Evolutionary conservation across 2,113 vertebrate genomes (phyloP), one percentile per base, ranked within the genome.

Genomic region (Chloroceryle aenea): DNA sequence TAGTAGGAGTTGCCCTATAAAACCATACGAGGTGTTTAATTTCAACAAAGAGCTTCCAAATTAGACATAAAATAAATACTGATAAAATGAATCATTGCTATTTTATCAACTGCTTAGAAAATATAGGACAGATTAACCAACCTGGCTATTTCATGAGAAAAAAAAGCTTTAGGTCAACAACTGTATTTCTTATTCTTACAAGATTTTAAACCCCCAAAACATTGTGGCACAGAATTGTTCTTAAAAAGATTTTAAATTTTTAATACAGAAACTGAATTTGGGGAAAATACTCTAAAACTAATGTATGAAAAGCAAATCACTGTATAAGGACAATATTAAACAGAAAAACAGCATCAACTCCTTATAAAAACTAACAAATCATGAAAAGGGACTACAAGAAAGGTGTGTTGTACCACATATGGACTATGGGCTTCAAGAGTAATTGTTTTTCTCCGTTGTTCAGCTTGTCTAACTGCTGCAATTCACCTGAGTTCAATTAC

Each of bases 351-450:
- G 5, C 27, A 18, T 38, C 7, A 25, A 19, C 4, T 68, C 29
- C 38, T 71, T 61, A 56, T 43, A 30, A 89, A 79, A 2, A 42
- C 14, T 14, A 50, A 53, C 3, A 77, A 67, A 61, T 42, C 19
- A 55, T 47, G 32, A 5, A 18, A 62, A 0, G 0, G 4, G 7
- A 3, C 23, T 66, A 23, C 20, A 45, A 20, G 45, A 61, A 34
- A 56, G 4, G 2, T 59, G 32, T 0, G 0, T 66, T 32, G 1
- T 45, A 45, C 8, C 19, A 13, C 0, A 0, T 36, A 59, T 4
- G 6, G 21, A 25, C 10, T 85, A 34, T 21, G 8, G 30, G 14
- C 4, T 64, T 48, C 38, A 82, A 59, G 29, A 52, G n/a, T 64
- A 45, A 23, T 42, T 82, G 9, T 6, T 91, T 68, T 74, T 67